Conservation (phyloP, 23 tunicate species). For the Diplosoma virens region DNA sequence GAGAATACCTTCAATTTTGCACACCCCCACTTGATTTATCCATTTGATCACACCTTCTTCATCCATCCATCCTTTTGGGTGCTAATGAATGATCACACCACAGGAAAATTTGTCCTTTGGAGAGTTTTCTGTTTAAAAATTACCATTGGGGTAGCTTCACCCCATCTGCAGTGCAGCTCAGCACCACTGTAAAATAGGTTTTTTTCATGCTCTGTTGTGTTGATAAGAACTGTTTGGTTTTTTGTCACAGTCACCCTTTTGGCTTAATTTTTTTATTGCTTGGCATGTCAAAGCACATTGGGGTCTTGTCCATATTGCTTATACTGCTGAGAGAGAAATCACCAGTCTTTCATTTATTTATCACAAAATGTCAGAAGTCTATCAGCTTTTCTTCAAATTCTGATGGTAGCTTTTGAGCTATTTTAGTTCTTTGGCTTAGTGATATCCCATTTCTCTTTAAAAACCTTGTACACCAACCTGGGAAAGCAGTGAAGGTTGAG, state of each 20-base stretch:
- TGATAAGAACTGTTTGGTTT: conserved; percentile 19
- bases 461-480: conserved; percentile 39
- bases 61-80: conserved; percentile 54
- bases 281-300: conserved; percentile 48
- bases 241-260: too few relatives aligned
- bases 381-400: conserved; percentile 28
- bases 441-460: conserved; percentile 35
- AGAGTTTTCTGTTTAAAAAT: conserved; percentile 20
- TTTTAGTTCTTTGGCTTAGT: conserved; percentile 21
- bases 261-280: conserved; percentile 23
- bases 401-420: conserved; percentile 34
- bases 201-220: conserved; percentile 47
- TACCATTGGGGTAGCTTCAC: not conserved
- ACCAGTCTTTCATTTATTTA: conserved; percentile 14
- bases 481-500: conserved; percentile 29
- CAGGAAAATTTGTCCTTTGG: conserved; percentile 31
- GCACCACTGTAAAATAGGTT: conserved; percentile 29
- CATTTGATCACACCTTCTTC: conserved; percentile 10
- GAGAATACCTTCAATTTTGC: conserved; percentile 28
- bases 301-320: conserved; percentile 40
- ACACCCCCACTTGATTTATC: conserved; percentile 7
- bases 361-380: conserved; percentile 13
- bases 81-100: conserved; percentile 28
- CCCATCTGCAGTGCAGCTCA: conserved; percentile 9
- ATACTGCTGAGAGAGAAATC: conserved; percentile 25